phyloP scores from a whole-genome alignment of 37 sponge, comb jelly and placozoan species.

The Halichondria panicea region DNA sequence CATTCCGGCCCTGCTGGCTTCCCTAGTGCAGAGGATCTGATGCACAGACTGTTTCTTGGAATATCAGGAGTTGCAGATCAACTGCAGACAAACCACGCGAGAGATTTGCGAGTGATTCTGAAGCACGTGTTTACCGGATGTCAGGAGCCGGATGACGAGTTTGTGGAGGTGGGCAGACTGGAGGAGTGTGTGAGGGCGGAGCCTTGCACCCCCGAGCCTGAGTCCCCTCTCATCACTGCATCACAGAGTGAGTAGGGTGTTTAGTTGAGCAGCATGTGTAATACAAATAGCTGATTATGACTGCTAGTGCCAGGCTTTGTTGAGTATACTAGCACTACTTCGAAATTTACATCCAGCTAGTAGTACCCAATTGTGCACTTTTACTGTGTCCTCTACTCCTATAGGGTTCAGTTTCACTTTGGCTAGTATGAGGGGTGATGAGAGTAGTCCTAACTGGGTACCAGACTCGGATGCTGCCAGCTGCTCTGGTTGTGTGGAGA shows the following conservation, averaged over 20 bases:
- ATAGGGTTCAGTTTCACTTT: slow-evolving; percentile 8
- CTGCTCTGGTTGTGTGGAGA: slow-evolving; percentile 48
- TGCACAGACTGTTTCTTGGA: slow-evolving; percentile 77
- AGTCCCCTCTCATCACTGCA: slow-evolving; percentile 23
- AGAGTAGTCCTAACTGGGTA: slow-evolving; percentile 44
- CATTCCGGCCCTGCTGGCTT: slow-evolving; percentile 52
- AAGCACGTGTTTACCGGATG: slow-evolving; percentile 71
- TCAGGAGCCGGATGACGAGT: slow-evolving; percentile 36
- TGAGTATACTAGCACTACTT: too few species aligned
- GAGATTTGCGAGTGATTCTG: slow-evolving; percentile 72
- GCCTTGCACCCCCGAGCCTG: slow-evolving; percentile 39
- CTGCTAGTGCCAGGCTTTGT: too few species aligned
- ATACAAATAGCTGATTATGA: neutral
- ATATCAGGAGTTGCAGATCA: slow-evolving; percentile 87
- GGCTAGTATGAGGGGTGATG: neutral
- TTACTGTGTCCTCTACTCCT: too few species aligned
- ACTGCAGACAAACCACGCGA: slow-evolving; percentile 79
- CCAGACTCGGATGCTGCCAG: slow-evolving; percentile 28
- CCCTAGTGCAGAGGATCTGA: slow-evolving; percentile 52
- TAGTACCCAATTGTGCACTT: too few species aligned
- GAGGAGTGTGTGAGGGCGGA: slow-evolving; percentile 1
- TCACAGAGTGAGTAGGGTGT: slow-evolving; percentile 13
- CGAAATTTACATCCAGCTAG: too few species aligned
- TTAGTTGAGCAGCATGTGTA: neutral
- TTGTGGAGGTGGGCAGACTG: neutral